These are phyloP conservation scores for Notocelia uddmanniana DNA, from an alignment of 2,888 invertebrate genomes.

Conservation along the genomic window DNA sequence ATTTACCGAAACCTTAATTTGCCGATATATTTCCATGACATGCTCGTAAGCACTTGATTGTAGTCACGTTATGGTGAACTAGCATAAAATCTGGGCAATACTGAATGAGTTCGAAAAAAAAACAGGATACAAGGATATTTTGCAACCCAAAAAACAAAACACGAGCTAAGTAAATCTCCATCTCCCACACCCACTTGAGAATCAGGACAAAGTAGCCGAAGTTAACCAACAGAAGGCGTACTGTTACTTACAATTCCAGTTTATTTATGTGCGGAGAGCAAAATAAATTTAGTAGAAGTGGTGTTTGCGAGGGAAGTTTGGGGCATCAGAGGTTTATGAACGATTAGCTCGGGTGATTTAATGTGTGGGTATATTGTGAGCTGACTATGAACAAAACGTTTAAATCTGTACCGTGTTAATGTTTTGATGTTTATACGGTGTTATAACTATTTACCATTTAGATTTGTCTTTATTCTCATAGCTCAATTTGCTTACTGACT, in stretches of 20 bases:
- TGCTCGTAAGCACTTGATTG: no score
- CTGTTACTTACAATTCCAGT: constrained; percentile 73
- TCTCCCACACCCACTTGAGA: constrained; percentile 52
- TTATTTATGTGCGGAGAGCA: constrained; percentile 74
- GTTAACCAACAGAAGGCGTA: constrained; percentile 57
- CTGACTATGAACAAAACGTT: neutral
- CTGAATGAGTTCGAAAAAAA: no score
- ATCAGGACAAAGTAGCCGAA: constrained; percentile 58
- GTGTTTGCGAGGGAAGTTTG: constrained; percentile 69
- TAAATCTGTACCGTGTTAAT: neutral
- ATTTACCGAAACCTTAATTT: no score
- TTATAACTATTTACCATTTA: no score
- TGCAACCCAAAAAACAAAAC: constrained; percentile 7
- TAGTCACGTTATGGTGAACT: no score
- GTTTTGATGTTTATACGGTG: no score
- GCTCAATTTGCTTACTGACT: no score
- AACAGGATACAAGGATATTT: no score
- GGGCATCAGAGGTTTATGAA: constrained; percentile 61
- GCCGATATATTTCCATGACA: no score
- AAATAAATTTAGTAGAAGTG: constrained; percentile 78
- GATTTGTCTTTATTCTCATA: no score
- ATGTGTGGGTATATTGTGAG: neutral
- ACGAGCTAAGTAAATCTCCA: constrained; percentile 26
- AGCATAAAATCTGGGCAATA: no score
- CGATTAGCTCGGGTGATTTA: constrained; percentile 48